phyloP scores from a whole-genome alignment of 1,140 invertebrate species.

The Carposina sasakii region DNA sequence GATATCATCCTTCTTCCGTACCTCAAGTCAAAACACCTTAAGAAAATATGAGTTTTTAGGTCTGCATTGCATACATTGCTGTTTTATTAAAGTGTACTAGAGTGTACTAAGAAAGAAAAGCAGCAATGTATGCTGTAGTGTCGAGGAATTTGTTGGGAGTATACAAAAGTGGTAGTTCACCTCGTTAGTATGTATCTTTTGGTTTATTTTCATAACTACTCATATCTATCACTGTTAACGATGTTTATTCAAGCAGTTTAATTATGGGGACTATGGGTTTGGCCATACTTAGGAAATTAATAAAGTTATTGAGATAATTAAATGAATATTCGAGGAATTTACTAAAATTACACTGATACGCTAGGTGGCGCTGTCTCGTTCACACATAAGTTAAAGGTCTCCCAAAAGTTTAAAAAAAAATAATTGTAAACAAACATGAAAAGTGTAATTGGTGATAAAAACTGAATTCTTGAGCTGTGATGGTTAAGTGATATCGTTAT shows the following conservation, averaged over 20 bases:
- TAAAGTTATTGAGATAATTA: too few species aligned
- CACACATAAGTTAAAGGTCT: too few species aligned
- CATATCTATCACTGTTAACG: constrained; percentile 71
- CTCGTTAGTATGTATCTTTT: constrained; percentile 61
- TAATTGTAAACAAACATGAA: too few species aligned
- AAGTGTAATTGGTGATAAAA: too few species aligned
- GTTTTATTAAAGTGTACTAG: not conserved
- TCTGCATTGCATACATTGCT: not conserved
- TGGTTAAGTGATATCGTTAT: too few species aligned
- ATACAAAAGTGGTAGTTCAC: constrained; percentile 30
- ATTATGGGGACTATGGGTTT: constrained; percentile 30
- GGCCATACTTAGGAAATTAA: too few species aligned
- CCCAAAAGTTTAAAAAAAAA: too few species aligned
- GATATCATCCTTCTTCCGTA: constrained; percentile 41
- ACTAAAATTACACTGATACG: too few species aligned
- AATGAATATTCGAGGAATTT: too few species aligned
- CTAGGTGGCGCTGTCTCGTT: too few species aligned
- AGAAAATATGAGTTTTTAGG: not conserved
- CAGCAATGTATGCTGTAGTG: constrained; percentile 24
- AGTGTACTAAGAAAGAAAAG: not conserved
- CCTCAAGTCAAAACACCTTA: constrained; percentile 17
- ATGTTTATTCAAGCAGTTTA: constrained; percentile 68
- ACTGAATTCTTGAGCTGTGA: too few species aligned
- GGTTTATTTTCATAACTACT: constrained; percentile 70
- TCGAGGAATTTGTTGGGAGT: not conserved